Conservation (phyloP, 2,113 vertebrate genomes). For the Myanophis thanlyinensis region DNA sequence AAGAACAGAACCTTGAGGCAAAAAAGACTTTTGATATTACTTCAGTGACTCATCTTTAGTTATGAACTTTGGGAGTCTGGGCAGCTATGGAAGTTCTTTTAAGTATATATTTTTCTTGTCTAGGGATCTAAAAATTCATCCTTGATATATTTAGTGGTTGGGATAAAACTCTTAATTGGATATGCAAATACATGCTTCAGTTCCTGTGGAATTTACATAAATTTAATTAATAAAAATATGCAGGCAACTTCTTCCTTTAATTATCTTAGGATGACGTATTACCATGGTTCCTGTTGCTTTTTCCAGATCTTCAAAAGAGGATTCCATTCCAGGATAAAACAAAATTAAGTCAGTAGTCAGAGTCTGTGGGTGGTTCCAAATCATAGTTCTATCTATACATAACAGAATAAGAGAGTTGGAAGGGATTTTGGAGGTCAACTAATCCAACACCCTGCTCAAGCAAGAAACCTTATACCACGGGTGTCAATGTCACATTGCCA, state of each 20-base stretch:
- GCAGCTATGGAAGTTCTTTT: background rate
- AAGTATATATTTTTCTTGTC: background rate
- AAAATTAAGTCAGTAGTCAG: background rate
- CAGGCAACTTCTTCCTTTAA: background rate
- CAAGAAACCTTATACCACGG: background rate
- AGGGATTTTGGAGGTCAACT: background rate
- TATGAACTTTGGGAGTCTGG: background rate
- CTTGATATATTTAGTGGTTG: background rate
- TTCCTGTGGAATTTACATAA: background rate
- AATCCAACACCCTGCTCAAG: background rate
- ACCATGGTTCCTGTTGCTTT: background rate
- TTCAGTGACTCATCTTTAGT: background rate
- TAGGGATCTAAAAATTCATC: background rate
- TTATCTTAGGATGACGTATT: background rate
- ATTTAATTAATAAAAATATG: background rate
- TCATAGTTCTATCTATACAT: background rate
- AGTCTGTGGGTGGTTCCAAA: background rate
- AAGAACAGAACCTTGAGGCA: background rate
- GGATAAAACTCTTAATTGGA: background rate
- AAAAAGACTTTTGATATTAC: background rate
- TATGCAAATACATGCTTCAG: background rate
- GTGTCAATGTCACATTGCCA: too few species aligned
- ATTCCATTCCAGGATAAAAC: background rate
- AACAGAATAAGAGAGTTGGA: background rate
- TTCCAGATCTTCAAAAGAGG: background rate